Percentiles rank a stretch among this genome's conserved stretches.
Evolutionary conservation across 2,797 vertebrate genomes (phyloP).

Genomic region (Halcyon badia): DNA sequence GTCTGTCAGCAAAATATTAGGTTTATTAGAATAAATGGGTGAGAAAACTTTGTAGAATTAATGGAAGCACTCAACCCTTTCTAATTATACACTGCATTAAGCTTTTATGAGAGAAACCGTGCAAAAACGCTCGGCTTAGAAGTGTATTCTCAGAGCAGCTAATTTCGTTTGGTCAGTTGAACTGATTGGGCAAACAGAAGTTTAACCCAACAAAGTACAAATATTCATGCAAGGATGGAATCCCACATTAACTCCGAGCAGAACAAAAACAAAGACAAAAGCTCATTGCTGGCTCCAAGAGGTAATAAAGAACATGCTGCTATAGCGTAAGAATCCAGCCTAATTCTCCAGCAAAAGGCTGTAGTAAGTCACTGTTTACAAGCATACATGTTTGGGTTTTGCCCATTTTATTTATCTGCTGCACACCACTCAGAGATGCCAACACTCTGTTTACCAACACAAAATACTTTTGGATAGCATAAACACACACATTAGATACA

Average conservation of each 20-base stretch:
- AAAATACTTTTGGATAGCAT: no score
- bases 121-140: background rate
- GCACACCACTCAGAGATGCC: no score
- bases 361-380: background rate
- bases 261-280: background rate
- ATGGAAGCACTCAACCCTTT: slow-evolving; percentile 45
- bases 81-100: slow-evolving; percentile 40
- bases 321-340: background rate
- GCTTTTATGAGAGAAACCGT: slow-evolving; percentile 29
- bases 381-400: background rate
- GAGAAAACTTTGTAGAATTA: slow-evolving; percentile 3
- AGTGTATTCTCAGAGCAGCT: background rate
- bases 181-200: background rate
- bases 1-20: background rate
- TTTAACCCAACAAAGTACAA: background rate
- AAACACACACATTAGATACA: no score
- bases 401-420: slow-evolving; percentile 3
- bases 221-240: background rate
- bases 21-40: background rate
- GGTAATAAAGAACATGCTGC: background rate
- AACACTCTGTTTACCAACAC: no score
- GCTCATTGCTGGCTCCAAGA: background rate
- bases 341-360: background rate
- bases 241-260: background rate
- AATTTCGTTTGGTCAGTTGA: background rate